Evolutionary conservation across 2,888 invertebrate species (phyloP).

Genomic region (Drymonia ruficornis): DNA sequence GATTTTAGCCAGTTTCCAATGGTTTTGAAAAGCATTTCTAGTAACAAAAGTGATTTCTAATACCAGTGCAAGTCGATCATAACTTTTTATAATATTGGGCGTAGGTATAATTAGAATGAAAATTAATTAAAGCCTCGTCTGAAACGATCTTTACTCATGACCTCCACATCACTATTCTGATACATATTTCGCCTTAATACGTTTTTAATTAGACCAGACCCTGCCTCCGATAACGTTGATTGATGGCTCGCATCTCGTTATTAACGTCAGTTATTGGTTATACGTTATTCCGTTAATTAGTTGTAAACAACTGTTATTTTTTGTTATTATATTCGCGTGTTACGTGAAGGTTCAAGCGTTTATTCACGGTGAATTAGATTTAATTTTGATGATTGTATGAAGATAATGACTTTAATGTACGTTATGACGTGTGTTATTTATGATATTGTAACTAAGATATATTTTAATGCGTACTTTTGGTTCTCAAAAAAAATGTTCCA

Average conservation of each 20-base stretch:
- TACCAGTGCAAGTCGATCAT: too few relatives aligned
- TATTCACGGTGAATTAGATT: constrained; percentile 19
- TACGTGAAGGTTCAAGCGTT: constrained; percentile 33
- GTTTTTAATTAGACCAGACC: constrained; percentile 62
- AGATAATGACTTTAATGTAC: neutral
- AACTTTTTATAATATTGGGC: too few relatives aligned
- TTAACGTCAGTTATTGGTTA: constrained; percentile 23
- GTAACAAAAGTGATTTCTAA: too few relatives aligned
- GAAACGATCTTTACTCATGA: constrained; percentile 22
- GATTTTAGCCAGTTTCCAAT: too few relatives aligned
- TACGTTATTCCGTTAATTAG: constrained; percentile 26
- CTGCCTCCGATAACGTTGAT: constrained; percentile 49
- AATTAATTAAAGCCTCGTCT: constrained; percentile 11
- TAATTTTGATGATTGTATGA: neutral
- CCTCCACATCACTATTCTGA: constrained; percentile 40
- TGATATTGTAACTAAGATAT: too few relatives aligned
- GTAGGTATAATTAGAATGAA: too few relatives aligned
- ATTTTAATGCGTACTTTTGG: too few relatives aligned
- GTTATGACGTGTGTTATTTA: too few relatives aligned
- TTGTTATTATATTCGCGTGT: constrained; percentile 23
- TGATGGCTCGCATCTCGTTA: constrained; percentile 48
- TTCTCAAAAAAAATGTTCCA: too few relatives aligned
- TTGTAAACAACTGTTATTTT: constrained; percentile 23
- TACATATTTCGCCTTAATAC: constrained; percentile 54
- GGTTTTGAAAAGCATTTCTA: too few relatives aligned